phyloP scores from a whole-genome alignment of 2,888 invertebrate species.

The Ectemnius cavifrons region DNA sequence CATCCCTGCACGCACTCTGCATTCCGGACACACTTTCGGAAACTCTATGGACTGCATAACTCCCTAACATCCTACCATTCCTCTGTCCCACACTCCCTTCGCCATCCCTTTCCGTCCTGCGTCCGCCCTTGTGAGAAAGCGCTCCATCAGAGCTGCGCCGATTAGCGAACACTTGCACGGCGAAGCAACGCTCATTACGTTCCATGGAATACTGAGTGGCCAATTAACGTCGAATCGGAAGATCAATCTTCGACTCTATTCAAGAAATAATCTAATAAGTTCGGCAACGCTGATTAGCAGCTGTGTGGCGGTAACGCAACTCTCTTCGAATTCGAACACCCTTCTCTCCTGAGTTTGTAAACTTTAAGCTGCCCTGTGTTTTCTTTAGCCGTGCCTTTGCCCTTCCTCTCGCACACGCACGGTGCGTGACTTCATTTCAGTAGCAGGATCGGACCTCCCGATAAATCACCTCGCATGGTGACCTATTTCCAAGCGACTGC shows the following conservation, averaged over 20 bases:
- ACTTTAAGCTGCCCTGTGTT: not conserved
- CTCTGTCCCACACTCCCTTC: too few relatives aligned
- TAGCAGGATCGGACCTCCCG: not conserved
- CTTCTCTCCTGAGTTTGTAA: too few relatives aligned
- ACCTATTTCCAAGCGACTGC: slow-evolving; percentile 1
- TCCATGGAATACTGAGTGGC: too few relatives aligned
- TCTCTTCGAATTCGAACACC: too few relatives aligned
- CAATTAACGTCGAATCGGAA: too few relatives aligned
- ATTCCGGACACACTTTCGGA: slow-evolving; percentile 38
- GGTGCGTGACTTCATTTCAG: slow-evolving; percentile 1
- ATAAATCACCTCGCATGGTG: not conserved
- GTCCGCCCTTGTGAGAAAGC: slow-evolving; percentile 7
- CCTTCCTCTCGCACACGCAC: not conserved
- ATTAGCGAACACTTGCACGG: slow-evolving; percentile 19
- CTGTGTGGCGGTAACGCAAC: too few relatives aligned
- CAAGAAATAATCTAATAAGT: too few relatives aligned
- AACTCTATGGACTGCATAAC: not conserved
- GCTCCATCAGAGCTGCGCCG: not conserved
- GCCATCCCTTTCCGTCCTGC: too few relatives aligned
- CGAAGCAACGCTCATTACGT: not conserved
- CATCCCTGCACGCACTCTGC: slow-evolving; percentile 6
- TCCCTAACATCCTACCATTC: too few relatives aligned
- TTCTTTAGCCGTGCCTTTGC: not conserved
- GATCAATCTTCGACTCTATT: too few relatives aligned
- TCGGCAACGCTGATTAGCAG: too few relatives aligned